Percentiles rank a stretch among this genome's conserved stretches.
Conservation (phyloP, 2,888 invertebrate genomes). For the Hirtodrosophila histrioides region DNA sequence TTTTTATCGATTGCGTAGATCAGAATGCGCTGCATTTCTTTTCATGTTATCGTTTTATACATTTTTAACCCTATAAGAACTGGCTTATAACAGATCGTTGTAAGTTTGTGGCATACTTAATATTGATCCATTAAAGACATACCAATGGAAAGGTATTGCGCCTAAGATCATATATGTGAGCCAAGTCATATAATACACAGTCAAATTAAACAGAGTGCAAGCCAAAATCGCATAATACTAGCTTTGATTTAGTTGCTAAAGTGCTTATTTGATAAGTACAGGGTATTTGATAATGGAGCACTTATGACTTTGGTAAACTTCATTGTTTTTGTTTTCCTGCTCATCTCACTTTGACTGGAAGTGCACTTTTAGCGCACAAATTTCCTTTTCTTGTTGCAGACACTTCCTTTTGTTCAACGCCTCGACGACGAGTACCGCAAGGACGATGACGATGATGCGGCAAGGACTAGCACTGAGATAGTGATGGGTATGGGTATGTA, state of each 20-base stretch:
- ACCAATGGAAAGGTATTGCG: no score
- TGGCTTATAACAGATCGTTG: no score
- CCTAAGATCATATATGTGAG: no score
- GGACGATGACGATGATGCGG: constrained; percentile 23
- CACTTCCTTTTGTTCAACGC: constrained; percentile 66
- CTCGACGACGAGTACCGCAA: constrained; percentile 22
- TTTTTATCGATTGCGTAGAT: no score
- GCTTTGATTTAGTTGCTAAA: not conserved
- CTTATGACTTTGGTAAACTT: constrained; percentile 10
- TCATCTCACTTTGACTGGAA: constrained; percentile 70
- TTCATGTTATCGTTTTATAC: no score
- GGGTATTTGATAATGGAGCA: constrained; percentile 31
- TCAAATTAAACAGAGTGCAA: no score
- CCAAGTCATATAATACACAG: no score
- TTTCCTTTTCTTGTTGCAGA: constrained; percentile 76
- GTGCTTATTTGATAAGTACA: constrained; percentile 14
- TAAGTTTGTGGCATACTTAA: no score
- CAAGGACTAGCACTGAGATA: not conserved
- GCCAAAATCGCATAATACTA: no score
- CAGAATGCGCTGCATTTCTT: no score
- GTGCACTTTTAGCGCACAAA: constrained; percentile 74
- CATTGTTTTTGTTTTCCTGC: constrained; percentile 48
- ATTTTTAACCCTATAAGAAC: no score
- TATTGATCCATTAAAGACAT: no score
- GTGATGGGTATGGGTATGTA: not conserved